Percentiles rank a stretch among this genome's conserved stretches.
Evolutionary conservation across 2,888 invertebrate species (phyloP).

Genomic region (Listrodromus nycthemerus): DNA sequence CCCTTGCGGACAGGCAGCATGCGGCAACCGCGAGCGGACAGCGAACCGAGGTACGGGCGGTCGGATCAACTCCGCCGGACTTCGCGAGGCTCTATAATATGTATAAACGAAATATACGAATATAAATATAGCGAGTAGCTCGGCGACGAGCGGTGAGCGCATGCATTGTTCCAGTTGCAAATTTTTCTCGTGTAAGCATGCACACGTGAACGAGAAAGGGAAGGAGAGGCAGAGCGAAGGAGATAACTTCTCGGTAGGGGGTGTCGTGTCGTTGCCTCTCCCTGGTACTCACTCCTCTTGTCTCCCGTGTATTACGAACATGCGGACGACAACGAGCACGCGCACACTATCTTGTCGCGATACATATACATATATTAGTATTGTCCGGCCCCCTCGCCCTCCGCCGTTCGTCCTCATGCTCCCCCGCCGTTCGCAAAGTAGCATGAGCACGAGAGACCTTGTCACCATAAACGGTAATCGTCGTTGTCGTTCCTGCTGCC

Average conservation of each 20-base stretch:
- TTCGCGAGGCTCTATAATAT: slow-evolving; percentile 19
- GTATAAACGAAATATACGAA: slow-evolving; percentile 42
- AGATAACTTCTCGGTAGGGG: slow-evolving; percentile 77
- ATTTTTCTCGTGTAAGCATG: slow-evolving; percentile 81
- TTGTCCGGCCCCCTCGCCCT: neutral
- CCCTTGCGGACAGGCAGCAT: slow-evolving; percentile 61
- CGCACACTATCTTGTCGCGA: slow-evolving; percentile 52
- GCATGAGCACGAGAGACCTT: slow-evolving; percentile 54
- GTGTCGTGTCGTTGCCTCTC: slow-evolving; percentile 70
- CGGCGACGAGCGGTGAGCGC: slow-evolving; percentile 65
- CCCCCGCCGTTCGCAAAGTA: slow-evolving; percentile 34
- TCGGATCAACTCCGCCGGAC: slow-evolving; percentile 6
- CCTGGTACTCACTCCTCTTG: slow-evolving; percentile 49
- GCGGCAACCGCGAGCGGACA: slow-evolving; percentile 24
- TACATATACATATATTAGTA: slow-evolving; percentile 36
- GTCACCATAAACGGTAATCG: slow-evolving; percentile 64
- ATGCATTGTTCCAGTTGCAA: slow-evolving; percentile 82
- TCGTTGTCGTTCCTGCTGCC: slow-evolving; percentile 36
- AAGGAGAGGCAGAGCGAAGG: slow-evolving; percentile 18
- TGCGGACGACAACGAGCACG: slow-evolving; percentile 62
- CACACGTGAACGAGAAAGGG: slow-evolving; percentile 45
- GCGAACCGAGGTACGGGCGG: neutral
- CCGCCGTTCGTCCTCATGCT: slow-evolving; percentile 3
- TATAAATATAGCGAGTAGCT: slow-evolving; percentile 42
- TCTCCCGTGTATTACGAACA: slow-evolving; percentile 64